A percentile compares a stretch with the other conserved stretches of the same genome.
Evolutionary conservation across 2,113 vertebrate species (phyloP).

Genomic region (Clarias magur): DNA sequence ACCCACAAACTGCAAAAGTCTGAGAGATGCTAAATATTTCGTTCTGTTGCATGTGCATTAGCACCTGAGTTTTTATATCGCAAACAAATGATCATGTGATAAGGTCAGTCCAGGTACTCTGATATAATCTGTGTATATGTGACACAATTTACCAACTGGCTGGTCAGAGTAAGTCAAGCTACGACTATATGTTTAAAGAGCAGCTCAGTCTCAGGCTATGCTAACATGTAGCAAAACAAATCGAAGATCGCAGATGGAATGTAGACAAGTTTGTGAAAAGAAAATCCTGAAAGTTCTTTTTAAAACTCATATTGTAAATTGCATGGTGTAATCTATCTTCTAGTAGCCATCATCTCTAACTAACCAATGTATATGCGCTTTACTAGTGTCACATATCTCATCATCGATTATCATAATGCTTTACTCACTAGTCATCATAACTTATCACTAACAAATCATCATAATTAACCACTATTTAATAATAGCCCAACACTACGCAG

Average conservation of each 20-base stretch:
- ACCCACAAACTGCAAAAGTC: neutral
- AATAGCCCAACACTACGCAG: neutral
- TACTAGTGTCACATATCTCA: neutral
- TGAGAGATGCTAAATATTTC: neutral
- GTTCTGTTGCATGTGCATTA: neutral
- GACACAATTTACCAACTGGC: neutral
- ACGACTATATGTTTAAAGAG: neutral
- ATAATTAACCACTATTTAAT: neutral
- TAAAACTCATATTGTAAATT: no score
- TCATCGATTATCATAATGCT: neutral
- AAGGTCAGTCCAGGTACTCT: neutral
- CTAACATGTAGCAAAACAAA: neutral
- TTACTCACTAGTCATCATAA: neutral
- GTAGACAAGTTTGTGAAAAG: no score
- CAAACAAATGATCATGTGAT: neutral
- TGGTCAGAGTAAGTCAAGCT: neutral
- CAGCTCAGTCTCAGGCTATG: neutral
- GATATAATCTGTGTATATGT: neutral
- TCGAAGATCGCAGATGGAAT: no score
- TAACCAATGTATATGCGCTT: neutral
- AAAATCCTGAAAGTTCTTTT: no score
- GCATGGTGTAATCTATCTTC: no score
- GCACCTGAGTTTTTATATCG: neutral
- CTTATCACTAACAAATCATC: neutral
- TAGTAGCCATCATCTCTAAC: neutral